Conservation (phyloP, 1,140 invertebrate genomes). For the Ectropis grisescens region DNA sequence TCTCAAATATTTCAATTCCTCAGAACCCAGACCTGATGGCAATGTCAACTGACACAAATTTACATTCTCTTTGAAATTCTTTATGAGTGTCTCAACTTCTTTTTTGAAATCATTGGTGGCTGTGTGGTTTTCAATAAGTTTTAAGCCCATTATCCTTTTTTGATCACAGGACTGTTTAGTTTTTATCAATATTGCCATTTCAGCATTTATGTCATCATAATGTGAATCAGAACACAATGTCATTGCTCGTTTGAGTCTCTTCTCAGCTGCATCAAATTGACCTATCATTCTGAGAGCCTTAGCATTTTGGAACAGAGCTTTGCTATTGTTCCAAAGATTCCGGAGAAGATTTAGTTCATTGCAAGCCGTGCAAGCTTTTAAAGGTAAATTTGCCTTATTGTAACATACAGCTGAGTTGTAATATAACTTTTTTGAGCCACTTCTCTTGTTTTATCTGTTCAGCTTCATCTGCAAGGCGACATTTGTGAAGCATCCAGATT, state of each 20-base stretch:
- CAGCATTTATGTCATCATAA: slow-evolving; percentile 30
- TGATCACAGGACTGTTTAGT: slow-evolving; percentile 21
- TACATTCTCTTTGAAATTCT: slow-evolving; percentile 43
- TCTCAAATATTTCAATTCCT: slow-evolving; percentile 46
- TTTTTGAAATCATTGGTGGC: slow-evolving; percentile 52
- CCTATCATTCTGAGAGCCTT: slow-evolving; percentile 72
- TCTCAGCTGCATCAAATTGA: slow-evolving; percentile 44
- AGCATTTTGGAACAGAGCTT: slow-evolving; percentile 74
- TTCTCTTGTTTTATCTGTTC: slow-evolving; percentile 74
- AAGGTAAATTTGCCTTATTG: slow-evolving; percentile 72
- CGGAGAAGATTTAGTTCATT: slow-evolving; percentile 68
- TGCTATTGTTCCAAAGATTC: slow-evolving; percentile 59
- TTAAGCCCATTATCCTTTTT: no score
- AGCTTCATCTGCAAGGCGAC: slow-evolving; percentile 70
- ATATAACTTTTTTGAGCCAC: slow-evolving; percentile 73
- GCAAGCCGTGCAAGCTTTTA: slow-evolving; percentile 71
- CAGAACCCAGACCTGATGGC: slow-evolving; percentile 30
- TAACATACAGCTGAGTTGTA: slow-evolving; percentile 80
- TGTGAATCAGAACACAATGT: slow-evolving; percentile 27
- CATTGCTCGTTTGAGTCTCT: slow-evolving; percentile 38
- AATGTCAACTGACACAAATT: slow-evolving; percentile 36
- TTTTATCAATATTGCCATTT: slow-evolving; percentile 30
- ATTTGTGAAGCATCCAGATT: slow-evolving; percentile 46
- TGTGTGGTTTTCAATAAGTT: no score
- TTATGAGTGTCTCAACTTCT: slow-evolving; percentile 44